phyloP scores from a whole-genome alignment of 2,888 invertebrate genomes.

The Gibbula magus region DNA sequence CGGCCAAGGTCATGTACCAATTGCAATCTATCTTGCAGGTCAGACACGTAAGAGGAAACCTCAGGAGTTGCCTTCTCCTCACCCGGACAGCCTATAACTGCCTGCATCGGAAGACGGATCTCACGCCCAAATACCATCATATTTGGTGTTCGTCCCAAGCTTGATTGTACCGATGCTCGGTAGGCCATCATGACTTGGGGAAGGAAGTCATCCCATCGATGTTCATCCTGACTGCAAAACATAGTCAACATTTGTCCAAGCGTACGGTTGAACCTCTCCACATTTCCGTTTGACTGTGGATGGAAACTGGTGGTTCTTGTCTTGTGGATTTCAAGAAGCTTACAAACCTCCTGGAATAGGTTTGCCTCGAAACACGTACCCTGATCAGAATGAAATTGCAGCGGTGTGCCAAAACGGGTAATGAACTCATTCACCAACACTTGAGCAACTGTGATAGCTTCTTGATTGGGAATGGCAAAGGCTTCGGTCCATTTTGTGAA shows the following conservation, averaged over 20 bases:
- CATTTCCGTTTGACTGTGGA: constrained; percentile 37
- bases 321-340: constrained; percentile 36
- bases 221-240: constrained; percentile 20
- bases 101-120: constrained; percentile 33
- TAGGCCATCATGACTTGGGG: constrained; percentile 44
- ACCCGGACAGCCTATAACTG: constrained; percentile 1
- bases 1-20: not conserved
- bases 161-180: constrained; percentile 31
- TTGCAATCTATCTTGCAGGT: not conserved
- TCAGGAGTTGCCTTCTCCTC: not conserved
- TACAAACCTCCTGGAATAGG: constrained; percentile 36
- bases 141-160: constrained; percentile 37
- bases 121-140: constrained; percentile 39
- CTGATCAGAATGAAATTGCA: constrained; percentile 30
- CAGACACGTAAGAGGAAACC: not conserved
- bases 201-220: constrained; percentile 35
- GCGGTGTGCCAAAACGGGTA: constrained; percentile 29
- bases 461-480: constrained; percentile 25
- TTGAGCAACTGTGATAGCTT: constrained; percentile 9
- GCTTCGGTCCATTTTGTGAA: constrained; percentile 33
- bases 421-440: constrained; percentile 24
- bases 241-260: constrained; percentile 27
- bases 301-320: constrained; percentile 29
- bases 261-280: constrained; percentile 41
- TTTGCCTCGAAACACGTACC: constrained; percentile 26